Conservation (phyloP, 2,113 vertebrate genomes). For the Phalacrocorax carbo region DNA sequence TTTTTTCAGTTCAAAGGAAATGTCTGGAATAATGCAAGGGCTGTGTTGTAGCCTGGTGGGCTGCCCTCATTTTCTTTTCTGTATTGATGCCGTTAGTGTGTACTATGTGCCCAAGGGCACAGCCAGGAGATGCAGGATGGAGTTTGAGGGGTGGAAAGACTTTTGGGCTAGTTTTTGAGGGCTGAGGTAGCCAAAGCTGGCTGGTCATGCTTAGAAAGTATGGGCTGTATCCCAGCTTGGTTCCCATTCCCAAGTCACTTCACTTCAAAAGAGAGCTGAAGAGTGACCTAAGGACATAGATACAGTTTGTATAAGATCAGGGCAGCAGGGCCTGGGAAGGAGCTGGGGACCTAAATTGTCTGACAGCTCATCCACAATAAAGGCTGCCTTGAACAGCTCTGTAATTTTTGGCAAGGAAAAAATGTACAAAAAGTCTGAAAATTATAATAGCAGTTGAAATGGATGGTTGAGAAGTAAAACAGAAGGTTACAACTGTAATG, state of each 20-base stretch:
- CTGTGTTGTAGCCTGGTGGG: background rate
- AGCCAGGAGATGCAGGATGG: background rate
- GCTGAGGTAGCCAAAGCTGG: background rate
- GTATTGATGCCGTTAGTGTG: background rate
- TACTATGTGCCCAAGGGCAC: background rate
- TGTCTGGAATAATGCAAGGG: background rate
- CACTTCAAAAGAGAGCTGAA: background rate
- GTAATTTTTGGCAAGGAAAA: background rate
- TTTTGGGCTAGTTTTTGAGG: background rate
- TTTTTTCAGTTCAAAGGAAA: background rate
- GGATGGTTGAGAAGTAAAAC: background rate
- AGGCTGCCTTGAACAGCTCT: background rate
- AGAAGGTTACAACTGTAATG: background rate
- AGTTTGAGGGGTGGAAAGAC: background rate
- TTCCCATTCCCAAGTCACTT: accelerated
- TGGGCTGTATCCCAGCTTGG: background rate
- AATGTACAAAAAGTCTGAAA: background rate
- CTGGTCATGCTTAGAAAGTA: accelerated
- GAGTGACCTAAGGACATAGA: background rate
- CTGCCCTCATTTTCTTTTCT: background rate
- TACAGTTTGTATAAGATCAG: background rate
- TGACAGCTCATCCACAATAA: background rate
- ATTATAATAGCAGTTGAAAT: background rate
- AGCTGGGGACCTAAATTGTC: background rate
- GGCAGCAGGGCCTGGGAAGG: background rate